Evolutionary conservation across 2,113 vertebrate genomes (phyloP).

Genomic region (Mustela nigripes): DNA sequence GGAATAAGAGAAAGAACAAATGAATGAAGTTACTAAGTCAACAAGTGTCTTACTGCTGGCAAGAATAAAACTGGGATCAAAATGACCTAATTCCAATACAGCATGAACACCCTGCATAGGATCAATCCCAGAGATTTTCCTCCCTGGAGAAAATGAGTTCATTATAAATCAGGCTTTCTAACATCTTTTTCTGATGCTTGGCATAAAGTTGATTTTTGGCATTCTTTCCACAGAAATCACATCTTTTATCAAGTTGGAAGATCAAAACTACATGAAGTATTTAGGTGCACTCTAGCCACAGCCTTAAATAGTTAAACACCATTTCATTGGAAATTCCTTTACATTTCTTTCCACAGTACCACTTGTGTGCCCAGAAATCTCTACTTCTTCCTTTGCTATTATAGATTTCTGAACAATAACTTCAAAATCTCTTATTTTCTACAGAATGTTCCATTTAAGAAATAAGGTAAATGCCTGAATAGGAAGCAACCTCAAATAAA

Average conservation of each 20-base stretch:
- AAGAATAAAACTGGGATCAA: not conserved
- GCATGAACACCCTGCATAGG: not conserved
- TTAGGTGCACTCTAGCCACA: not conserved
- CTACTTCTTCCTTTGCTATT: constrained; percentile 48
- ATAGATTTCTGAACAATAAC: constrained; percentile 64
- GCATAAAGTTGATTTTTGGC: constrained; percentile 31
- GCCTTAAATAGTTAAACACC: constrained; percentile 47
- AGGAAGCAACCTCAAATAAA: not conserved
- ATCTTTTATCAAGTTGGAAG: constrained; percentile 25
- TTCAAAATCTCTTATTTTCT: constrained; percentile 47
- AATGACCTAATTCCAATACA: not conserved
- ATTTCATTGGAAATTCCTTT: constrained; percentile 29
- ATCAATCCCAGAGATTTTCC: not conserved
- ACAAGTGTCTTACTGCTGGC: not conserved
- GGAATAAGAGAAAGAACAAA: not conserved
- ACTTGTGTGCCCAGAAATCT: not conserved
- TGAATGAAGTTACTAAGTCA: not conserved
- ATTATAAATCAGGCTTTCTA: not conserved
- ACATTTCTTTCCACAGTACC: constrained; percentile 6
- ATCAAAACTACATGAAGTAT: constrained; percentile 35
- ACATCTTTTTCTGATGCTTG: not conserved
- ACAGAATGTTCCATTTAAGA: constrained; percentile 58
- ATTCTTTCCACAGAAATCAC: not conserved
- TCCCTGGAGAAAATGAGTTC: not conserved
- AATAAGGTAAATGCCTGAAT: not conserved